phyloP scores from a whole-genome alignment of 1,140 invertebrate species.

The Galleria mellonella region DNA sequence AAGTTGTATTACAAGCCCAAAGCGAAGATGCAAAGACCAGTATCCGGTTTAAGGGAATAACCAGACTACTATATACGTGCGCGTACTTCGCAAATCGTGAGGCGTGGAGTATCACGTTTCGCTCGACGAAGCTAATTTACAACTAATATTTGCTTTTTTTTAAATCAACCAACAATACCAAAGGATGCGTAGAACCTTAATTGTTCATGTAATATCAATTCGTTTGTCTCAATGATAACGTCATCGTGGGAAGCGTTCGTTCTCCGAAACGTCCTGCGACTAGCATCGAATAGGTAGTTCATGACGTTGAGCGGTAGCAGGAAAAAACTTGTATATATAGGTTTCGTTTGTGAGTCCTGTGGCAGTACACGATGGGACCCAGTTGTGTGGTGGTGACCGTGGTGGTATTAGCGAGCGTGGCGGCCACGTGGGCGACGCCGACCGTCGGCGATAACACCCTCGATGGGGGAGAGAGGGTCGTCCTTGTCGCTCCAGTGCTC shows the following conservation, averaged over 20 bases:
- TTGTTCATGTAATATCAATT: slow-evolving; percentile 12
- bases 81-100: slow-evolving; percentile 36
- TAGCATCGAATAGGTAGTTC: slow-evolving; percentile 15
- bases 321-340: slow-evolving; percentile 65
- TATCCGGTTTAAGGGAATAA: slow-evolving; percentile 61
- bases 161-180: slow-evolving; percentile 4
- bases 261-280: slow-evolving; percentile 29
- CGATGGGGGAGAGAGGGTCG: slow-evolving; percentile 42
- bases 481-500: slow-evolving; percentile 52
- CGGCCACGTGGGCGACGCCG: slow-evolving; percentile 19
- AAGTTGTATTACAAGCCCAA: slow-evolving; percentile 19
- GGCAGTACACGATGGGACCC: slow-evolving; percentile 57
- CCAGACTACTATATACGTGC: slow-evolving; percentile 36
- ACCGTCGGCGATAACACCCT: slow-evolving; percentile 45
- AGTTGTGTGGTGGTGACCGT: slow-evolving; percentile 43
- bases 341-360: slow-evolving; percentile 44
- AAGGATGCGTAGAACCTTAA: slow-evolving; percentile 7
- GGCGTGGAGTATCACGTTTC: slow-evolving; percentile 28
- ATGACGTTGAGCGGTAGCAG: slow-evolving; percentile 44
- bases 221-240: slow-evolving; percentile 25
- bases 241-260: slow-evolving; percentile 43
- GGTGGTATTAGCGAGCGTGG: slow-evolving; percentile 37
- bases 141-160: slow-evolving; percentile 17
- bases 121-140: slow-evolving; percentile 9
- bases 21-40: slow-evolving; percentile 20